Base-by-base conservation (phyloP, 2,797 vertebrate species). In the Propithecus deckenii region DNA sequence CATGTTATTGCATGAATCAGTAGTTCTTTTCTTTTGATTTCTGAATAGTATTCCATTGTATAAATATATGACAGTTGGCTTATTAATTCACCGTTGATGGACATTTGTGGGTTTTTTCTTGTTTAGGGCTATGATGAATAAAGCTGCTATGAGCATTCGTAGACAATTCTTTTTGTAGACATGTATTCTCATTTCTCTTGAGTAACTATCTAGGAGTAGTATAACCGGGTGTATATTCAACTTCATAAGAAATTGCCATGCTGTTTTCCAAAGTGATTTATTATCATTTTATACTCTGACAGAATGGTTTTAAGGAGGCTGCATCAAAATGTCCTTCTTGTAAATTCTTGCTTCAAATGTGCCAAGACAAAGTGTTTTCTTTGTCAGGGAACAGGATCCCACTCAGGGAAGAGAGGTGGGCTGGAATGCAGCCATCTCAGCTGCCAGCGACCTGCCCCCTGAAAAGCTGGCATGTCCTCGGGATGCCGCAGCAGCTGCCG, bases 1-100 rank as follows among this genome's bases (percentile, higher is more conserved):
- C 8, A 25, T 79, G 57, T 74, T 86, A 74, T 74, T 63, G 63
- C n/a, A 59, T 75, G 79, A 89, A 48, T 67, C 46, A 86, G 59
- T 43, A 23, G 50, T 46, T 88, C 67, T 88, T 92, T 76, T 65
- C 83, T 67, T 91, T 72, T 76, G 28, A 78, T 67, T 86, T 96
- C 67, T 86, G 63, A 88, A 50, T 76, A 72, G 41, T 35, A 81
- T 65, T 69, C 12, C 83, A 50, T 52, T 95, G 63, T 93, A 43
- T 59, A 88, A 91, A 59, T 61, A 83, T 71, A 79, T 61, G 55
- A 85, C 41, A 61, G 35, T 23, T 92, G 72, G 17, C n/a, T 87
- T 94, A 43, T 78, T 94, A 50, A 84, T 65, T 84, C 50, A 59
- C 48, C 22, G 41, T 15, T 75, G 80, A 20, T 63, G 69, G 55